A percentile compares a stretch with the other conserved stretches of the same genome.
Evolutionary conservation across 2,113 vertebrate species (phyloP).

Genomic region (Bubo bubo): DNA sequence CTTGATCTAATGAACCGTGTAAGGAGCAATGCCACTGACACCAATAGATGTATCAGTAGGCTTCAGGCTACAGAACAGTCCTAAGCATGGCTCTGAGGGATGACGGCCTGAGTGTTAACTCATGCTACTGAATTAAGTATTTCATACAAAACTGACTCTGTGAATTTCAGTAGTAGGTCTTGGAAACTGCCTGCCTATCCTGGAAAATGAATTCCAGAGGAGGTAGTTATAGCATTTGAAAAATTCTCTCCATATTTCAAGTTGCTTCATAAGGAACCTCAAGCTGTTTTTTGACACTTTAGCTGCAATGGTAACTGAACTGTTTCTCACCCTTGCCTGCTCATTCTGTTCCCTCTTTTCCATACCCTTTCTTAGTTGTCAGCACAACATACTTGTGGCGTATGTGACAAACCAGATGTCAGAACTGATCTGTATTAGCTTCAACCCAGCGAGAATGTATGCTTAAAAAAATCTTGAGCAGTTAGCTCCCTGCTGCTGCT

Average conservation of each 20-base stretch:
- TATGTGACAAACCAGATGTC: constrained; percentile 30
- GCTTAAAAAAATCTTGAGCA: neutral
- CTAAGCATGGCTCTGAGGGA: neutral
- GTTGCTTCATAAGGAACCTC: neutral
- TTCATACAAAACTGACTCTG: neutral
- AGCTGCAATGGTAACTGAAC: neutral
- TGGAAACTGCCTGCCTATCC: neutral
- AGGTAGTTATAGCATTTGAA: neutral
- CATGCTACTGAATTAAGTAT: neutral
- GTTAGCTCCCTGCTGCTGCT: neutral
- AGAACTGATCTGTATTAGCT: neutral
- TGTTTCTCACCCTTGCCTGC: constrained; percentile 5
- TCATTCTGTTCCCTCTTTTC: neutral
- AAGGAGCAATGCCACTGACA: neutral
- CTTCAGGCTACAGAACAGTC: neutral
- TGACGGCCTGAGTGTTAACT: neutral
- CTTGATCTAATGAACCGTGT: neutral
- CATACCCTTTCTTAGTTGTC: neutral
- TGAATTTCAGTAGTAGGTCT: neutral
- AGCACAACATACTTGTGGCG: neutral
- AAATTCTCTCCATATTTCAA: neutral
- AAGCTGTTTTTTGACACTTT: neutral
- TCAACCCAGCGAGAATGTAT: neutral
- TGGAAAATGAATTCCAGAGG: neutral
- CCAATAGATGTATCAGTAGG: accelerated